Conservation (phyloP, 2,113 vertebrate species). For the Ginglymostoma cirratum region DNA sequence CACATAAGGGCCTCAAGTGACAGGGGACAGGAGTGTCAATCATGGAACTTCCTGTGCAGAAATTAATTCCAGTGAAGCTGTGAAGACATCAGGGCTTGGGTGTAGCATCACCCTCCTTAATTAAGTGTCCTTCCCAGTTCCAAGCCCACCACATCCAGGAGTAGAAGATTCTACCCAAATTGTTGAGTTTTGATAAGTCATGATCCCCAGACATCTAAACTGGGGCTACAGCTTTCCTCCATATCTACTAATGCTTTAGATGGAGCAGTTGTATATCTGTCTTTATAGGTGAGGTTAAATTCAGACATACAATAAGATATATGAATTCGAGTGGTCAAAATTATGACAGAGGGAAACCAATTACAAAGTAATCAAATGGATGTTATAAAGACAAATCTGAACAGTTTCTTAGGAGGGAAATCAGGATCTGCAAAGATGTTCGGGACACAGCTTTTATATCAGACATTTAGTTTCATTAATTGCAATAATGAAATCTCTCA, state of each 20-base stretch:
- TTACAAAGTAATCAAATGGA: too few species aligned
- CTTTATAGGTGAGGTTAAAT: neutral
- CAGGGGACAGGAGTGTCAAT: too few species aligned
- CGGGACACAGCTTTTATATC: neutral
- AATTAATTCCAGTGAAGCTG: too few species aligned
- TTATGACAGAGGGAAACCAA: neutral
- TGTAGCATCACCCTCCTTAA: too few species aligned
- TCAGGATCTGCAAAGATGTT: neutral
- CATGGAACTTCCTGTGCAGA: too few species aligned
- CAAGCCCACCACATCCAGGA: too few species aligned
- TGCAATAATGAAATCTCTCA: neutral
- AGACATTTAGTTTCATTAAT: neutral
- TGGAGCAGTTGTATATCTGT: neutral
- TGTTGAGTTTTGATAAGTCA: neutral
- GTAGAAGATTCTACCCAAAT: too few species aligned
- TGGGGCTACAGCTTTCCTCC: neutral
- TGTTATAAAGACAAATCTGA: too few species aligned
- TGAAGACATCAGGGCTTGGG: too few species aligned
- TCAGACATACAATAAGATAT: neutral
- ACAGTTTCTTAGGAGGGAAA: neutral
- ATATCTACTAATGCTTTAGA: neutral
- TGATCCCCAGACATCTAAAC: neutral
- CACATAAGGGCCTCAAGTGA: too few species aligned
- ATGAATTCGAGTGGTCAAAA: neutral
- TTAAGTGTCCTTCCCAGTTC: too few species aligned